Conservation (phyloP, 2,113 vertebrate species). For the Castor canadensis region DNA sequence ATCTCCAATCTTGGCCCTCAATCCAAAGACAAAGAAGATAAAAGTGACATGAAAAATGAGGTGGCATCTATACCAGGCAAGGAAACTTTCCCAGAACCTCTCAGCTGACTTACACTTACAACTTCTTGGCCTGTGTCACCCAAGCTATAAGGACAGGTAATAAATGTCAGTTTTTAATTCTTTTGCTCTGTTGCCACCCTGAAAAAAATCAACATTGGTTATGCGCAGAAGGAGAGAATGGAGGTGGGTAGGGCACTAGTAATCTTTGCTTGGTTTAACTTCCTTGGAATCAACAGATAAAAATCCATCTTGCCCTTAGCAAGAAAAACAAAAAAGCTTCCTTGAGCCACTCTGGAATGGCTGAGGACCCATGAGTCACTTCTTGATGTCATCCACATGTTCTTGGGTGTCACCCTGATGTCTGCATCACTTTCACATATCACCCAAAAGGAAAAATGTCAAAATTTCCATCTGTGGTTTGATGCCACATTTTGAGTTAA, state of each 20-base stretch:
- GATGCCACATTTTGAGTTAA: neutral
- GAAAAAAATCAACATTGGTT: neutral
- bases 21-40: constrained; percentile 17
- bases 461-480: neutral
- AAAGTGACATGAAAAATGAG: neutral
- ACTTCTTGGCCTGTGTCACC: neutral
- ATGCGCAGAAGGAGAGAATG: neutral
- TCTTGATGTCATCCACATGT: no score
- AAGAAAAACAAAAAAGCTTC: no score
- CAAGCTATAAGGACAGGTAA: neutral
- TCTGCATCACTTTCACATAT: neutral
- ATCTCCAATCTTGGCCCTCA: neutral
- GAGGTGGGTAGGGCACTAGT: neutral
- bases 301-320: no score
- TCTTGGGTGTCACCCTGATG: neutral
- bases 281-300: neutral
- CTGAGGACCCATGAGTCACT: rapidly evolving
- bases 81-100: constrained; percentile 19
- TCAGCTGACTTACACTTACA: neutral
- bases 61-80: neutral
- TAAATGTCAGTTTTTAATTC: neutral
- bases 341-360: rapidly evolving
- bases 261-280: neutral
- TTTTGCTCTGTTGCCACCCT: neutral
- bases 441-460: neutral